These are phyloP conservation scores for Argentina silus DNA, from an alignment of 2,797 vertebrate species.

Conservation along the genomic window DNA sequence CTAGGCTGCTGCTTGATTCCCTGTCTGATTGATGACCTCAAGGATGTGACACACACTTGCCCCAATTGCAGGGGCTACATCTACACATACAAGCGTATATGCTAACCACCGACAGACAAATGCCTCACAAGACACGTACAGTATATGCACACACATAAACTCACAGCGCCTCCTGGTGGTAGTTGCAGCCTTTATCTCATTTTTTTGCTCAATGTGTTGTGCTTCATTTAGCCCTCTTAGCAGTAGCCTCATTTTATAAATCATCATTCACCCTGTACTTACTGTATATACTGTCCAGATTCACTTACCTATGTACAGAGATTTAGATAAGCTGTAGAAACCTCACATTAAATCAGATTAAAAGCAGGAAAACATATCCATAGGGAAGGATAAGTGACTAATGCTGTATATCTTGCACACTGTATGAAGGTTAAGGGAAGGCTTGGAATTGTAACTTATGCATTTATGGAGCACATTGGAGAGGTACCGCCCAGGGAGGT, in stretches of 20 bases:
- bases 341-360: conserved; percentile 31
- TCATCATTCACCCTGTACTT: conserved; percentile 58
- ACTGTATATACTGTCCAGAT: conserved; percentile 60
- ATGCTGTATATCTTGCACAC: conserved; percentile 27
- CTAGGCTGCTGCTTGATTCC: conserved; percentile 98
- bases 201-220: conserved; percentile 52
- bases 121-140: conserved; percentile 45
- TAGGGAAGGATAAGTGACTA: conserved; percentile 22
- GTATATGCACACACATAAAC: conserved; percentile 54
- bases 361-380: conserved; percentile 28
- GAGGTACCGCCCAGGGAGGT: conserved; percentile 3
- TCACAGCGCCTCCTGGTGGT: conserved; percentile 59
- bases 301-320: conserved; percentile 50
- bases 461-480: conserved; percentile 29
- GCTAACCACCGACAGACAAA: conserved; percentile 81
- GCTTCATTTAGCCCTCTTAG: conserved; percentile 52
- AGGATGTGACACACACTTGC: conserved; percentile 98
- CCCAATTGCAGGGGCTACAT: conserved; percentile 99
- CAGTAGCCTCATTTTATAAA: conserved; percentile 59
- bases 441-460: conserved; percentile 32
- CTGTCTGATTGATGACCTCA: conserved; percentile 96
- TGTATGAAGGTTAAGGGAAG: conserved; percentile 21
- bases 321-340: conserved; percentile 52
- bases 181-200: conserved; percentile 46
- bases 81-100: conserved; percentile 98